Evolutionary conservation across 2,113 vertebrate species (phyloP).

Genomic region (Hyperoodon ampullatus): DNA sequence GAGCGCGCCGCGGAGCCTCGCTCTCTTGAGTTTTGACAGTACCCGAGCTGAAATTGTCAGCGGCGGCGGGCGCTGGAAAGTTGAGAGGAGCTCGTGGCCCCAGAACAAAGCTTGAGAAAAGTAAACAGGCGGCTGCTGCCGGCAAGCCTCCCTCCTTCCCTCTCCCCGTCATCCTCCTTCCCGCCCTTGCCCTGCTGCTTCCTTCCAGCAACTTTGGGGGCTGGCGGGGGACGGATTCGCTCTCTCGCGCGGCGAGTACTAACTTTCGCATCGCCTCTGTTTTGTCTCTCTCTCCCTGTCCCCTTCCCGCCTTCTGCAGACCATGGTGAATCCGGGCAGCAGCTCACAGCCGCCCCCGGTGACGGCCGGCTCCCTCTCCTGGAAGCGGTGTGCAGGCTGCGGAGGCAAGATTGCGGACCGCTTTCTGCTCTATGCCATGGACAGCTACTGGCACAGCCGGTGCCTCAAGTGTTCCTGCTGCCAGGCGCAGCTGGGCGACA

Average conservation of each 20-base stretch:
- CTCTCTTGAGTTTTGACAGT: conserved; percentile 79
- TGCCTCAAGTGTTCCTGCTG: conserved; percentile 99
- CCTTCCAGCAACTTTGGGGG: conserved; percentile 18
- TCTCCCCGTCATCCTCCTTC: conserved; percentile 46
- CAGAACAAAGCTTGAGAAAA: conserved; percentile 84
- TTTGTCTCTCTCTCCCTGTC: conserved; percentile 59
- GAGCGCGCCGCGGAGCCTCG: conserved; percentile 71
- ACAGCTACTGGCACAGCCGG: conserved; percentile 99
- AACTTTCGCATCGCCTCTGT: conserved; percentile 68
- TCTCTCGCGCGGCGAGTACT: not conserved
- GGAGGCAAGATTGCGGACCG: conserved; percentile 99
- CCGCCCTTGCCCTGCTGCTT: conserved; percentile 47
- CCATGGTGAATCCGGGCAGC: conserved; percentile 98
- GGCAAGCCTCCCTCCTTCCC: conserved; percentile 44
- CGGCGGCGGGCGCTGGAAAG: conserved; percentile 72
- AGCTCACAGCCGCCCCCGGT: conserved; percentile 95
- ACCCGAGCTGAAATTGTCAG: conserved; percentile 79
- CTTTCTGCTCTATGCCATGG: conserved; percentile 99
- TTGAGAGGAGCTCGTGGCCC: conserved; percentile 81
- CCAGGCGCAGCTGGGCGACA: conserved; percentile 99
- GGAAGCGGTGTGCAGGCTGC: conserved; percentile 98
- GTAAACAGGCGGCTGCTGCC: conserved; percentile 78
- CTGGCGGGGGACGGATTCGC: not conserved
- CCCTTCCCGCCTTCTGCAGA: conserved; percentile 80
- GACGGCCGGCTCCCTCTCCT: conserved; percentile 94